Evolutionary conservation across 2,113 vertebrate genomes (phyloP), one percentile per base, ranked within the genome.

Genomic region (Plestiodon gilberti): DNA sequence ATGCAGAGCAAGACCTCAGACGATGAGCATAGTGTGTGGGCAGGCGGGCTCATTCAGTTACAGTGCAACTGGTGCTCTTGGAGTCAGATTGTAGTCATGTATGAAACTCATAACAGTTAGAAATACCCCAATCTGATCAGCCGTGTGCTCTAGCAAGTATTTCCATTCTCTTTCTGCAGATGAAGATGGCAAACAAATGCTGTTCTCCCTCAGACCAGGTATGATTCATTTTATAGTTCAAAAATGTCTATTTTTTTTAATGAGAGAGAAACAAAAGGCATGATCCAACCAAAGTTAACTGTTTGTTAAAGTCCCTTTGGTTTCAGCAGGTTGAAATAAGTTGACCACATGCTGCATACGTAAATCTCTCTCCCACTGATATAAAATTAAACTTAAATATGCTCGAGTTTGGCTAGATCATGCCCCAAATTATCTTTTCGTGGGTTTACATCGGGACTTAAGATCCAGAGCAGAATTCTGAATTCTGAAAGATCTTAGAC

Each of bases 121-220:
- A 43, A 13, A 57, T n/a, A 59, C 25, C 22, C 64, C 23, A 67
- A 28, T 90, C 4, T 78, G 33, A 1, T 40, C 77, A 43, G 28
- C 15, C n/a, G n/a, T 62, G 48, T 74, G n/a, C 10, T 35, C 18
- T 38, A 33, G 9, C 17, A 87, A 52, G 2, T 80, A 38, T 18
- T 48, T 93, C 18, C 95, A 2, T 78, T 96, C 69, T 92, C 90
- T 91, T 55, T 87, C 93, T 79, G 2, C 90, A 99, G 98, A 97
- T 99, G 91, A 98, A 98, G 94, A 96, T 97, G 90, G 91, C 96
- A 86, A 99, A 99, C 94, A 98, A 97, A 93, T 97, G 96, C 96
- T 97, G 95, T 87, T 97, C 98, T 88, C 94, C 97, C 30, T 97
- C 97, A 87, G 97, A 98, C 35, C 98, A 99, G 98, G 98, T 99